These are phyloP conservation scores for Choristoneura fumiferana DNA, from an alignment of 1,140 invertebrate genomes.

Conservation along the genomic window DNA sequence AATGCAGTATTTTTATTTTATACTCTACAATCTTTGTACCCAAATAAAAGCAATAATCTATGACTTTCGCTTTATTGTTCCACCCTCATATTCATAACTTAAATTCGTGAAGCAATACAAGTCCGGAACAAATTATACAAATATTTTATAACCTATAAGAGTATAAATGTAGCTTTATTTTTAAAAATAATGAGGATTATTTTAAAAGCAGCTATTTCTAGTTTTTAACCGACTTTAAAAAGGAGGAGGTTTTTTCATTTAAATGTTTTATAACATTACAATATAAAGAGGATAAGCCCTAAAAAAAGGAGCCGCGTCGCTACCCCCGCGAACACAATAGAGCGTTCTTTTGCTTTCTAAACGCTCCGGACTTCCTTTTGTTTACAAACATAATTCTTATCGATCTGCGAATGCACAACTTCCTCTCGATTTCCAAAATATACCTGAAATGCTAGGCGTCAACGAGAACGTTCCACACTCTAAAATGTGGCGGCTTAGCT, in stretches of 20 bases:
- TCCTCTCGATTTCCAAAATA: constrained; percentile 33
- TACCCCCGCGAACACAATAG: neutral
- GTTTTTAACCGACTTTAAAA: no score
- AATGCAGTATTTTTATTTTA: constrained; percentile 78
- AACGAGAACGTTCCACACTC: neutral
- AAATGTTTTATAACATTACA: no score
- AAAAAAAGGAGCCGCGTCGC: no score
- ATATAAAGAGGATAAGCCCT: no score
- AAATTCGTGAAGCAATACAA: no score
- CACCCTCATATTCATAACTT: neutral
- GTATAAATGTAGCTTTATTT: no score
- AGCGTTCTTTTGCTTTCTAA: constrained; percentile 23
- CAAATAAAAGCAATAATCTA: constrained; percentile 75
- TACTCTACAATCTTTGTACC: constrained; percentile 76
- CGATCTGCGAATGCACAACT: constrained; percentile 38
- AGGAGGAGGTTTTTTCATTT: no score
- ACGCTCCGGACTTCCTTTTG: constrained; percentile 10
- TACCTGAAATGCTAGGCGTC: neutral
- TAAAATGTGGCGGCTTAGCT: constrained; percentile 33
- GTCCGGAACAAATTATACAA: no score
- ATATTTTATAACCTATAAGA: no score
- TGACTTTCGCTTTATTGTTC: constrained; percentile 33
- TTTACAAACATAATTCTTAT: constrained; percentile 56
- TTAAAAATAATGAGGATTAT: no score
- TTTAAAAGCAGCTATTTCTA: no score